Percentiles rank a stretch among this genome's conserved stretches.
These are phyloP conservation scores for Stegodyphus dumicola DNA, from an alignment of 1,140 invertebrate species.

Conservation along the genomic window DNA sequence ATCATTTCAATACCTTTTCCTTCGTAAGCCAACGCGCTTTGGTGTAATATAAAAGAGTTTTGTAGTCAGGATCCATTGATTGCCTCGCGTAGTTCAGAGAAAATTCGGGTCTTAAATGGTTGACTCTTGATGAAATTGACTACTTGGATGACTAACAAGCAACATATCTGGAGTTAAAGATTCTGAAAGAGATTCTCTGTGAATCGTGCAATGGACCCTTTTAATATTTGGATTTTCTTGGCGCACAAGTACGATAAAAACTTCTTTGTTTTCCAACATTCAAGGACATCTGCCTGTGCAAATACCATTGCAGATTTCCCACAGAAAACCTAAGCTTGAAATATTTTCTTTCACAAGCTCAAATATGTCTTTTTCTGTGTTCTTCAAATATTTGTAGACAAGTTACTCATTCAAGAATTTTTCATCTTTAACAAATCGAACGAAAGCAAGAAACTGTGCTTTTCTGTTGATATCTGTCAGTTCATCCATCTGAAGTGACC, in stretches of 20 bases:
- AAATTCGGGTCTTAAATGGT: neutral
- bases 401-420: neutral
- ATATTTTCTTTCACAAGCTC: neutral
- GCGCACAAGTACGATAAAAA: neutral
- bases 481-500: neutral
- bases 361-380: neutral
- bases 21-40: neutral
- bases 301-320: neutral
- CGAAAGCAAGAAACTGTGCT: neutral
- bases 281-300: neutral
- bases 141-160: conserved; percentile 1
- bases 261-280: neutral
- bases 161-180: neutral
- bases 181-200: neutral
- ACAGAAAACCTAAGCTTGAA: neutral
- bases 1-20: neutral
- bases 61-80: conserved; percentile 2
- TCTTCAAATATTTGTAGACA: neutral
- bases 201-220: neutral
- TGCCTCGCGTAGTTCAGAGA: neutral
- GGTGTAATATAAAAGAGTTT: neutral
- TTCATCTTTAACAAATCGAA: conserved; percentile 10
- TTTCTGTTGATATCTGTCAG: neutral
- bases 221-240: neutral
- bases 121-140: neutral